phyloP scores from a whole-genome alignment of 2,797 vertebrate species.

The Micropoecilia bifurca region DNA sequence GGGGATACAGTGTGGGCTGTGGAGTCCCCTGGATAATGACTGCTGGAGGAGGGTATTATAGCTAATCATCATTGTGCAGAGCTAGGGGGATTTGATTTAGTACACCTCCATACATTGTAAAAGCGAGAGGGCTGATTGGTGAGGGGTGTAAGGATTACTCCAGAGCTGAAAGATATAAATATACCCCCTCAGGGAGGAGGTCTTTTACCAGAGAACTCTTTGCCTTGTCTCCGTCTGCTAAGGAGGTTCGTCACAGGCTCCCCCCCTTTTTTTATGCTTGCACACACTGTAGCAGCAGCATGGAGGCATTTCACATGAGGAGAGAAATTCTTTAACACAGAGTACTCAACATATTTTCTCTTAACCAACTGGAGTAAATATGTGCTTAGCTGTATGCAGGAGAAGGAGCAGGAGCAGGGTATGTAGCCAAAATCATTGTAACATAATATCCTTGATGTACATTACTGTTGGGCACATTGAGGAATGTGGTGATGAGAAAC shows the following conservation, averaged over 20 bases:
- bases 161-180: conserved; percentile 75
- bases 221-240: conserved; percentile 58
- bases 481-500: conserved; percentile 1
- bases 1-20: conserved; percentile 63
- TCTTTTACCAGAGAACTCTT: conserved; percentile 59
- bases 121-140: conserved; percentile 67
- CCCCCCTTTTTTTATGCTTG: conserved; percentile 6
- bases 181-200: conserved; percentile 60
- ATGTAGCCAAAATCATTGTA: conserved; percentile 34
- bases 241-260: conserved; percentile 42
- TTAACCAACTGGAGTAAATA: conserved; percentile 57
- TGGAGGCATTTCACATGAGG: conserved; percentile 34
- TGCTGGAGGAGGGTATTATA: conserved; percentile 77
- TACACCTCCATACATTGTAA: conserved; percentile 78
- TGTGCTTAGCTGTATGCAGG: conserved; percentile 42
- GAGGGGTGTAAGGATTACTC: conserved; percentile 73
- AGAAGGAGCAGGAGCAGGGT: conserved; percentile 32
- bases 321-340: conserved; percentile 45
- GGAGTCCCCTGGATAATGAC: conserved; percentile 73
- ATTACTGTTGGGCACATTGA: conserved; percentile 29
- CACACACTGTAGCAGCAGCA: conserved; percentile 45
- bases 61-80: conserved; percentile 81
- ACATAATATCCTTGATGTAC: conserved; percentile 50
- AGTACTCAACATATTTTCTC: conserved; percentile 58
- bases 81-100: conserved; percentile 79